Evolutionary conservation across 2,888 invertebrate species (phyloP).

Genomic region (Tenthredo livida): DNA sequence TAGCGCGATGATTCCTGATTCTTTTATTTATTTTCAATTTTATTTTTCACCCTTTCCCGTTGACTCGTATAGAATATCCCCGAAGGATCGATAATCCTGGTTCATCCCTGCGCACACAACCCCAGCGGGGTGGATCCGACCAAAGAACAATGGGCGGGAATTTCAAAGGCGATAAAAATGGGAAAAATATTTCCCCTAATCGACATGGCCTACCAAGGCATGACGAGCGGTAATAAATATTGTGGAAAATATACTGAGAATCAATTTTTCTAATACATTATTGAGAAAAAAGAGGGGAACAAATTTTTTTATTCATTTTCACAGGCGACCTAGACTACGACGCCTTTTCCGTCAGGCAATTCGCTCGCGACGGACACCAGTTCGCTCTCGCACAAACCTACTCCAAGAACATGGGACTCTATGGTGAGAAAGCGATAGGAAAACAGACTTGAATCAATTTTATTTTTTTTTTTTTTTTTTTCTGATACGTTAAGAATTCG

Average conservation of each 20-base stretch:
- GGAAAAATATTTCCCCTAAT: slow-evolving; percentile 82
- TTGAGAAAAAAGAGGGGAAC: background rate
- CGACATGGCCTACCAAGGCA: slow-evolving; percentile 86
- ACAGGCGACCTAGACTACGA: slow-evolving; percentile 82
- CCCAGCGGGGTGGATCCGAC: slow-evolving; percentile 84
- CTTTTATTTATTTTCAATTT: too few species aligned
- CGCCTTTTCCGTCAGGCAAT: slow-evolving; percentile 82
- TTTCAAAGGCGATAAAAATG: slow-evolving; percentile 81
- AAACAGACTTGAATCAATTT: background rate
- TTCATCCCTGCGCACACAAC: slow-evolving; percentile 86
- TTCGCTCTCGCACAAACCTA: slow-evolving; percentile 82
- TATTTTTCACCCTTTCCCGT: slow-evolving; percentile 54
- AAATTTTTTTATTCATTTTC: slow-evolving; percentile 61
- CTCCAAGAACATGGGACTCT: slow-evolving; percentile 86
- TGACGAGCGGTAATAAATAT: slow-evolving; percentile 76
- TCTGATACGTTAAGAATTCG: background rate
- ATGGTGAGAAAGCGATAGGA: slow-evolving; percentile 77
- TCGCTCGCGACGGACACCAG: slow-evolving; percentile 82
- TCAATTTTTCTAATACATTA: background rate
- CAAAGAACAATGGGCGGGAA: slow-evolving; percentile 83
- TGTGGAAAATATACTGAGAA: background rate
- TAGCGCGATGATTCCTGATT: background rate
- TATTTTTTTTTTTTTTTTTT: background rate
- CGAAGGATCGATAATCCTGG: slow-evolving; percentile 81
- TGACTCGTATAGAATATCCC: slow-evolving; percentile 81